These are phyloP conservation scores for Apteryx mantelli DNA, from an alignment of 2,113 vertebrate species.

Conservation along the genomic window DNA sequence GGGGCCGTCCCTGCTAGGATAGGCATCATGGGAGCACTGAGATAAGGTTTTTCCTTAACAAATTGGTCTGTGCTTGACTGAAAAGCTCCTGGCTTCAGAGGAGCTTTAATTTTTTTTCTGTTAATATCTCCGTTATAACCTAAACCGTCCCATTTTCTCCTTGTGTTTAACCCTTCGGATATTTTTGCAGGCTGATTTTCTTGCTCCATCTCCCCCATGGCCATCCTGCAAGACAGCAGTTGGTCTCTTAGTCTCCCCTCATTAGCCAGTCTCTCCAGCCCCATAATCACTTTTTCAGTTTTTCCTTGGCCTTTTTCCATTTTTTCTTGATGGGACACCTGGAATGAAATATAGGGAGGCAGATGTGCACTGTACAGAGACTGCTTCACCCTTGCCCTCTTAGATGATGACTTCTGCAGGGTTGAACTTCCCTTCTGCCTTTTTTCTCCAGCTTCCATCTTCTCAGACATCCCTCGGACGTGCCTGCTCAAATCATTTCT, in stretches of 20 bases:
- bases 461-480: neutral
- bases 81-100: too few relatives aligned
- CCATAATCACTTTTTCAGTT: too few relatives aligned
- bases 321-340: too few relatives aligned
- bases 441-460: neutral
- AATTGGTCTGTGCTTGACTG: too few relatives aligned
- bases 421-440: neutral
- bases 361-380: too few relatives aligned
- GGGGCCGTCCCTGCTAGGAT: too few relatives aligned
- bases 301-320: too few relatives aligned
- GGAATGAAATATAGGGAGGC: too few relatives aligned
- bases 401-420: neutral
- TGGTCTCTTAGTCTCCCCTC: neutral
- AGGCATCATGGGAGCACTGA: too few relatives aligned
- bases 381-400: neutral
- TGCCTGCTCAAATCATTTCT: neutral
- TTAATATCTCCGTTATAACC: accelerated
- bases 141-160: accelerated
- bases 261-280: too few relatives aligned
- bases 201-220: neutral
- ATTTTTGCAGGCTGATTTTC: neutral
- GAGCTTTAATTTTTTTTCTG: neutral
- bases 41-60: too few relatives aligned
- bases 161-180: neutral
- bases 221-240: neutral